Conservation (phyloP, 30 jellyfish, hydroid and myxozoan genomes). For the Chrysaora quinquecirrha region DNA sequence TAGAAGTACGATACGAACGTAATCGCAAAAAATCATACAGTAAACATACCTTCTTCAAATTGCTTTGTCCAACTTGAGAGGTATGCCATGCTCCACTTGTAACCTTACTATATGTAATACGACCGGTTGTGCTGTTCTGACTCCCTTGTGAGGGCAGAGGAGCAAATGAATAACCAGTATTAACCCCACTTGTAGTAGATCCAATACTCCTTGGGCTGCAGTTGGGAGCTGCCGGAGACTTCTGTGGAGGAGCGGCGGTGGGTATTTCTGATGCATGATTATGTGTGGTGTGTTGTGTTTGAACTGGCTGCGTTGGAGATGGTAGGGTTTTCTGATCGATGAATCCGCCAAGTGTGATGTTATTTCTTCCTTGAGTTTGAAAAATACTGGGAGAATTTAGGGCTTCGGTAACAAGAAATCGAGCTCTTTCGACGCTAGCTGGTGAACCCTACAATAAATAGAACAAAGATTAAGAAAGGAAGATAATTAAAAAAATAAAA, state of each 20-base stretch:
- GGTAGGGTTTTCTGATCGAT: slow-evolving; percentile 70
- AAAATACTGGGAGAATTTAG: slow-evolving; percentile 95
- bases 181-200: slow-evolving; percentile 4
- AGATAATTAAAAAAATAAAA: background rate
- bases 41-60: slow-evolving; percentile 29
- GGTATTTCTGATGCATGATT: slow-evolving; percentile 18
- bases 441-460: slow-evolving; percentile 81
- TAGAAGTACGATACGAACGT: no score
- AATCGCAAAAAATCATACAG: no score
- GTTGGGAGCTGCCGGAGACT: slow-evolving; percentile 41
- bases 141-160: slow-evolving; percentile 29
- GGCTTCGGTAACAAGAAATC: slow-evolving; percentile 94
- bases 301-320: slow-evolving; percentile 20
- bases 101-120: slow-evolving; percentile 81
- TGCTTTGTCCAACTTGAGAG: slow-evolving; percentile 18
- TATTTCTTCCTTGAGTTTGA: slow-evolving; percentile 64
- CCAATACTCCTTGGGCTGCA: slow-evolving; percentile 57
- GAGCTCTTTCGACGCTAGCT: slow-evolving; percentile 92
- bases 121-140: slow-evolving; percentile 14
- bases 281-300: background rate
- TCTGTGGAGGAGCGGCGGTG: slow-evolving; percentile 43
- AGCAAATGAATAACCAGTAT: slow-evolving; percentile 21
- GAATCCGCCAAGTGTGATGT: slow-evolving; percentile 80
- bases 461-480: background rate
- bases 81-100: slow-evolving; percentile 82